Evolutionary conservation across 2,888 invertebrate genomes (phyloP).

Genomic region (Heliconius aoede): DNA sequence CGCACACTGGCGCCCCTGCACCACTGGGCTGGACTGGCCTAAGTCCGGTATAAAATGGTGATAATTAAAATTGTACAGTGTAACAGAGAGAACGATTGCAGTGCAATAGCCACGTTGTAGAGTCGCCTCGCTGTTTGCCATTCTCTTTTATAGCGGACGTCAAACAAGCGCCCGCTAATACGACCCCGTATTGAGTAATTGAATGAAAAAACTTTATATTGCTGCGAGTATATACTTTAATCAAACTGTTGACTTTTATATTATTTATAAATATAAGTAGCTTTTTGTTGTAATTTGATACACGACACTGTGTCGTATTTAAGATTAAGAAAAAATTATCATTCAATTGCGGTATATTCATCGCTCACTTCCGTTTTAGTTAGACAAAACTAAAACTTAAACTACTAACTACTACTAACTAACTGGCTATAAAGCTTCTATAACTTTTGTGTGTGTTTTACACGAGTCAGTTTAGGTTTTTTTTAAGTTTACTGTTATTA

Average conservation of each 20-base stretch:
- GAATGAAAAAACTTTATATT: slow-evolving; percentile 44
- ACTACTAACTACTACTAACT: no score
- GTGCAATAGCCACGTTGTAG: slow-evolving; percentile 34
- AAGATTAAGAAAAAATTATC: no score
- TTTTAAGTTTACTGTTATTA: no score
- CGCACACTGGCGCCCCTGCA: no score
- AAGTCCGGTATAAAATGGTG: no score
- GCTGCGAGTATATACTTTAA: slow-evolving; percentile 37
- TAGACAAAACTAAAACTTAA: no score
- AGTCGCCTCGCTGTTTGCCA: slow-evolving; percentile 43
- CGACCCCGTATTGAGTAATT: slow-evolving; percentile 44
- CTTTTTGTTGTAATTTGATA: background rate
- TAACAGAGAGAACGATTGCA: slow-evolving; percentile 30
- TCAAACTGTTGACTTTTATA: slow-evolving; percentile 17
- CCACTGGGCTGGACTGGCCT: no score
- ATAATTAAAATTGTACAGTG: slow-evolving; percentile 32
- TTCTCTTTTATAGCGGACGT: slow-evolving; percentile 47
- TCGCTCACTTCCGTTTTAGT: no score
- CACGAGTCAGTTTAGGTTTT: no score
- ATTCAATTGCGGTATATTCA: no score
- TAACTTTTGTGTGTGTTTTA: no score
- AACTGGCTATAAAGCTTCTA: no score
- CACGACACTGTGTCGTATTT: background rate
- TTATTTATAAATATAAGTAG: background rate
- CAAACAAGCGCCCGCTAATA: slow-evolving; percentile 46